Conservation (phyloP, 2,888 invertebrate genomes). For the Merodon equestris region DNA sequence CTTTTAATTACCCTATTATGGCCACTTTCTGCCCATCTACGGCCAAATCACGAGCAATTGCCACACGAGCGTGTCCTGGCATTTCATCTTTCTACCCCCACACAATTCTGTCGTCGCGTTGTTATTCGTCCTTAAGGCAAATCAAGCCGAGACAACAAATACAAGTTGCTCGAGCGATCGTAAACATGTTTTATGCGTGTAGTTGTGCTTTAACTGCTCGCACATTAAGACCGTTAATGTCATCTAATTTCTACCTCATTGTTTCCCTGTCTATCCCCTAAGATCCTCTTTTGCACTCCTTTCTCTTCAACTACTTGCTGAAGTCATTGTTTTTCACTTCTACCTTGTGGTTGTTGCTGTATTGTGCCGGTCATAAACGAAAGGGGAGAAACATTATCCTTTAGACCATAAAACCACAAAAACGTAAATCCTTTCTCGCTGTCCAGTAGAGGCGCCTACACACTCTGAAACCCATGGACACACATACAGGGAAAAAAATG, state of each 20-base stretch:
- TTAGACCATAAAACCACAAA: constrained; percentile 57
- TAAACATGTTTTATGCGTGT: constrained; percentile 62
- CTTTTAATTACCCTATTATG: too few relatives aligned
- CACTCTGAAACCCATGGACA: constrained; percentile 9
- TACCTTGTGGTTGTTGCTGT: constrained; percentile 11
- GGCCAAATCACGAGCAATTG: too few relatives aligned
- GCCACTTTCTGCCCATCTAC: too few relatives aligned
- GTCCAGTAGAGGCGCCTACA: constrained; percentile 40
- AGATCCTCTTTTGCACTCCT: too few relatives aligned
- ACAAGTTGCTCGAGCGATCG: background rate
- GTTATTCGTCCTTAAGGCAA: constrained; percentile 4
- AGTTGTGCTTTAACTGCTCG: constrained; percentile 57
- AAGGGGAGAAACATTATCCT: constrained; percentile 48
- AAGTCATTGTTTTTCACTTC: constrained; percentile 25
- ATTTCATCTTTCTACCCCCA: too few relatives aligned
- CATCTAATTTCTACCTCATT: constrained; percentile 62
- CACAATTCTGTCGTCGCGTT: too few relatives aligned
- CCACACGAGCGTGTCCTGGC: too few relatives aligned
- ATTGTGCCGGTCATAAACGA: constrained; percentile 16
- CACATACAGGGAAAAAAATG: constrained; percentile 32
- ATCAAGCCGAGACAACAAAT: background rate
- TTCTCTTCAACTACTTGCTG: constrained; percentile 2
- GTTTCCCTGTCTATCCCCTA: constrained; percentile 48
- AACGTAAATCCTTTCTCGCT: constrained; percentile 62
- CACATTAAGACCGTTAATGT: constrained; percentile 66